Evolutionary conservation across 2,888 invertebrate genomes (phyloP), one percentile per base, ranked within the genome.

Genomic region (Eugnorisma glareosa): DNA sequence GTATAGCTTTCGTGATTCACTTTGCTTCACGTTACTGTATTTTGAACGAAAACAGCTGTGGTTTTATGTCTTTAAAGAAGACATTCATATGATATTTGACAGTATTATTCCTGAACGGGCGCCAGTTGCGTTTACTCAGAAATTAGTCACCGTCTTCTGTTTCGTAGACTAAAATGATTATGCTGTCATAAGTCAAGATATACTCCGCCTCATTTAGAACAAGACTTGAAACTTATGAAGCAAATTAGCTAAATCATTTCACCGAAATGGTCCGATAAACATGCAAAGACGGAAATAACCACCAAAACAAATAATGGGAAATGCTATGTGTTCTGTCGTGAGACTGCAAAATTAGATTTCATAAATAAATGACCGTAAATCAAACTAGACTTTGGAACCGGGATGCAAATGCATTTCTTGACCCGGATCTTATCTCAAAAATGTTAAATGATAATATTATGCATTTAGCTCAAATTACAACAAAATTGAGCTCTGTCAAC

Each of bases 41-140:
- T 82, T 73, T 67, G 61, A 78, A 76, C 57, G 68, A 88, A 72
- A 77, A 81, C 89, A 89, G 87, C 87, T 88, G 89, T 59, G 74
- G 78, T 81, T 86, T 87, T 81, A 79, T 79, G 79, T 70, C 68
- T 86, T 76, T 69, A 63, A 73, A 82, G 77, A 78, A 77, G 67
- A 69, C 84, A 70, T 81, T 75, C n/a, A 81, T 72, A 51, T 79
- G 77, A 83, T 66, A 77, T 81, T 70, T 67, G 79, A 77, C 66
- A 74, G 73, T 64, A 64, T n/a, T 73, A 48, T 80, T 81, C 13
- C 73, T 81, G 81, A 79, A 72, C 54, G 13, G 35, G 45, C 31
- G 80, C 81, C 81, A 84, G 82, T 84, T 87, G 84, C 84, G 63
- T 72, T 75, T 72, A 75, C 59, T 73, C 61, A 54, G 76, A 69